Conservation (phyloP, 1,140 invertebrate species). For the Lucilia sericata region DNA sequence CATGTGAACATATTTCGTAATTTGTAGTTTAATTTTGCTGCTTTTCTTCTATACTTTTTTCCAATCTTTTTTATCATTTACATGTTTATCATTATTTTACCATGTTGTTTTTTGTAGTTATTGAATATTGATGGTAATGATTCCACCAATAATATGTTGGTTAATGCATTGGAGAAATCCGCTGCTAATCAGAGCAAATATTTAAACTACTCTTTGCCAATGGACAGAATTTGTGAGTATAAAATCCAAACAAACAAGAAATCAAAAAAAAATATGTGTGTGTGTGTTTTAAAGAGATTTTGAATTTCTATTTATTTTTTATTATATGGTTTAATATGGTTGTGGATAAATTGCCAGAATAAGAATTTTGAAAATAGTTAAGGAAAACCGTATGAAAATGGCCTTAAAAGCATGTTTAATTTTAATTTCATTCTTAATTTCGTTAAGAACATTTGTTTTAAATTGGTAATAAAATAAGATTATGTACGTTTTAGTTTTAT, state of each 20-base stretch:
- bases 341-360: conserved; percentile 61
- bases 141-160: conserved; percentile 64
- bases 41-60: not conserved
- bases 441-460: not conserved
- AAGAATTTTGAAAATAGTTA: conserved; percentile 44
- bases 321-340: conserved; percentile 50
- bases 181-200: conserved; percentile 74
- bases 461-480: not conserved
- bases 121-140: conserved; percentile 67
- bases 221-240: conserved; percentile 66
- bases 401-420: not conserved
- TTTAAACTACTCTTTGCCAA: conserved; percentile 63
- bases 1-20: too few relatives aligned
- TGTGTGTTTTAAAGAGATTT: not conserved
- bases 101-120: conserved; percentile 60
- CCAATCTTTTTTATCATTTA: conserved; percentile 27
- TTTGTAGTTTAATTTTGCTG: not conserved
- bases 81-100: conserved; percentile 48
- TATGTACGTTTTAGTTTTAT: not conserved
- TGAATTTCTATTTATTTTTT: not conserved
- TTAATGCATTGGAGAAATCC: conserved; percentile 73
- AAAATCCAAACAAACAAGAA: not conserved
- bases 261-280: not conserved
- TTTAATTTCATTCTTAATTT: conserved; percentile 30
- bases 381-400: not conserved